Evolutionary conservation across 2,888 invertebrate species (phyloP), one percentile per base, ranked within the genome.

Genomic region (Scrobipalpa costella): DNA sequence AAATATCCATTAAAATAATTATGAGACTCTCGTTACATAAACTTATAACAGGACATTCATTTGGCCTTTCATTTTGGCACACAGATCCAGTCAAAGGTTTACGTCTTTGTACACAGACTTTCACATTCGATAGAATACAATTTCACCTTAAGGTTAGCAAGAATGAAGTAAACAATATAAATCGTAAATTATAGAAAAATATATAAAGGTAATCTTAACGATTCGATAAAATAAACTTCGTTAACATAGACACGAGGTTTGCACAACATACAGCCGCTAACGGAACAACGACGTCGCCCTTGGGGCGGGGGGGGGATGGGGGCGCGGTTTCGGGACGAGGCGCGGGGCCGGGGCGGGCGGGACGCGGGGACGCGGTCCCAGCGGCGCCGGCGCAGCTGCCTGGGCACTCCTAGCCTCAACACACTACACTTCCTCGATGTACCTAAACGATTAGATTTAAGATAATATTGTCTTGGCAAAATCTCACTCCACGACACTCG

Each of bases 401-500:
- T 50, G 66, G 64, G 64, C 61, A 66, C 57, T 68, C 68, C 73
- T 75, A 77, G 68, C 79, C 77, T 73, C 70, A 74, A 72, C 79
- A 70, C 77, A 73, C 76, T 77, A 76, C 77, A 81, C 80, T 77
- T 49, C 75, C 76, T 55, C 78, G 74, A 79, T 78, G 76, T 78
- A 86, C 83, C 83, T 86, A 81, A 81, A 85, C 81, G 77, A 80
- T 76, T 79, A 81, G 77, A 83, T 84, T 88, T 86, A 86, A 84
- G 84, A 86, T 88, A 88, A 88, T 90, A 91, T 90, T 90, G 90
- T 91, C 91, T 88, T 80, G 78, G 82, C 88, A 88, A 87, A 90
- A 86, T 90, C 90, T 91, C 91, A 90, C 90, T 90, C 90, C 90
- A 85, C 88, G 83, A 83, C 84, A 88, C 90, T 88, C 88, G 88